Conservation (phyloP, 2,888 invertebrate species). For the Hypsopygia costalis region DNA sequence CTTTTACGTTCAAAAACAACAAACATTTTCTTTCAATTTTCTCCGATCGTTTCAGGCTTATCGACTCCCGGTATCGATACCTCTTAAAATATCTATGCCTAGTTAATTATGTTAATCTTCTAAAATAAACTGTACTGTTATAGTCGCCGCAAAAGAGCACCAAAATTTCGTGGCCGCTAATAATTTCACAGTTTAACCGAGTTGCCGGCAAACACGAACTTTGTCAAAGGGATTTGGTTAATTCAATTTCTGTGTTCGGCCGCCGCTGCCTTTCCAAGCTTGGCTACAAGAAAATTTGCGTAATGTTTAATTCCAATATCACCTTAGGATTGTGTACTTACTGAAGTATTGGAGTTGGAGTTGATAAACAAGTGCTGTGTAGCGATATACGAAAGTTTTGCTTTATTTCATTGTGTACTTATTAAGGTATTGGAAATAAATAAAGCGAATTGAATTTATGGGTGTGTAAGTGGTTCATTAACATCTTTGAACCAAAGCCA, state of each 20-base stretch:
- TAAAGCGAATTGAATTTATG: no score
- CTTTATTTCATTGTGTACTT: background rate
- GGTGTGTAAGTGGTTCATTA: no score
- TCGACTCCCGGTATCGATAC: conserved; percentile 1
- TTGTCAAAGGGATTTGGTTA: conserved; percentile 63
- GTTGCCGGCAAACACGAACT: conserved; percentile 57
- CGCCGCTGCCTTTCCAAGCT: conserved; percentile 49
- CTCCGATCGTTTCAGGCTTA: background rate
- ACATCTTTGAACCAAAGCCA: no score
- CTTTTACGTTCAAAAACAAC: conserved; percentile 2
- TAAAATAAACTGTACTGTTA: conserved; percentile 29
- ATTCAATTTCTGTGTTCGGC: conserved; percentile 62
- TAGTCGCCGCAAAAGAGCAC: conserved; percentile 31
- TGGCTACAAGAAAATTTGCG: conserved; percentile 55
- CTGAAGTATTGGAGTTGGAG: conserved; percentile 33
- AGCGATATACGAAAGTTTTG: conserved; percentile 2
- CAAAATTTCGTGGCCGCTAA: conserved; percentile 40
- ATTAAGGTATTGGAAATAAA: no score
- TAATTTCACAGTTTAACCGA: conserved; percentile 53
- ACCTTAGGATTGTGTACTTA: conserved; percentile 47
- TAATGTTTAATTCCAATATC: conserved; percentile 61
- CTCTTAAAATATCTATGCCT: conserved; percentile 3
- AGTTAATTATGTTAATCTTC: conserved; percentile 26
- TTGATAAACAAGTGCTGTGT: conserved; percentile 10
- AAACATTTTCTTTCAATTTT: conserved; percentile 6